Conservation (phyloP, 2,113 vertebrate species). For the Tragelaphus strepsiceros region DNA sequence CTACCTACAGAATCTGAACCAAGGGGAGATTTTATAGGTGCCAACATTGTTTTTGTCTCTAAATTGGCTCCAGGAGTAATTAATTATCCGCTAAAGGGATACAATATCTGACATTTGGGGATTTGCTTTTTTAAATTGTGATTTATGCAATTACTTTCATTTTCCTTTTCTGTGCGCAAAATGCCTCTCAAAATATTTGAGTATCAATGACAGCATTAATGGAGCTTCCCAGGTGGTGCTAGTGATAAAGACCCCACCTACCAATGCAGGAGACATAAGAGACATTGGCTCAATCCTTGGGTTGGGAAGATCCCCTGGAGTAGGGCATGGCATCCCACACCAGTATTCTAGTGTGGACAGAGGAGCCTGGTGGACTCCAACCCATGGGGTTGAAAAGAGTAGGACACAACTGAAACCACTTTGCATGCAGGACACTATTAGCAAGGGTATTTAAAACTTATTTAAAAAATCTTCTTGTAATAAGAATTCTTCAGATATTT, state of each 20-base stretch:
- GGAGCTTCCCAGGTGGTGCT: not conserved
- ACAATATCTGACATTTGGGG: not conserved
- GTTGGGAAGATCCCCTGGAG: not conserved
- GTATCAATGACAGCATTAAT: not conserved
- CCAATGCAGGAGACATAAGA: not conserved
- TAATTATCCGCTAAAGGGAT: constrained; percentile 24
- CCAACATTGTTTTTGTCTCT: not conserved
- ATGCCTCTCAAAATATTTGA: not conserved
- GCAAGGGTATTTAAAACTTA: not conserved
- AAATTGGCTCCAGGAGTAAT: constrained; percentile 21
- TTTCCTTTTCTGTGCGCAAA: not conserved
- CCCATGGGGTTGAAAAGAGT: not conserved
- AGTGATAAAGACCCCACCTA: not conserved
- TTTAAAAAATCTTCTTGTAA: not conserved
- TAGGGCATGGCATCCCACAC: not conserved
- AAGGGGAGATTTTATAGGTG: not conserved
- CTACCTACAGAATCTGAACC: not conserved
- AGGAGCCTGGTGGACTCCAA: not conserved
- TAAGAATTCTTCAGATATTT: not conserved
- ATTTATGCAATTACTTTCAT: constrained; percentile 10
- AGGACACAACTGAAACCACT: not conserved
- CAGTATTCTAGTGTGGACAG: not conserved
- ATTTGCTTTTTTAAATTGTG: constrained; percentile 38
- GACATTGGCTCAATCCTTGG: not conserved
- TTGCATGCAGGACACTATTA: not conserved